Evolutionary conservation across 2,113 vertebrate genomes (phyloP).

Genomic region (Bubo bubo): DNA sequence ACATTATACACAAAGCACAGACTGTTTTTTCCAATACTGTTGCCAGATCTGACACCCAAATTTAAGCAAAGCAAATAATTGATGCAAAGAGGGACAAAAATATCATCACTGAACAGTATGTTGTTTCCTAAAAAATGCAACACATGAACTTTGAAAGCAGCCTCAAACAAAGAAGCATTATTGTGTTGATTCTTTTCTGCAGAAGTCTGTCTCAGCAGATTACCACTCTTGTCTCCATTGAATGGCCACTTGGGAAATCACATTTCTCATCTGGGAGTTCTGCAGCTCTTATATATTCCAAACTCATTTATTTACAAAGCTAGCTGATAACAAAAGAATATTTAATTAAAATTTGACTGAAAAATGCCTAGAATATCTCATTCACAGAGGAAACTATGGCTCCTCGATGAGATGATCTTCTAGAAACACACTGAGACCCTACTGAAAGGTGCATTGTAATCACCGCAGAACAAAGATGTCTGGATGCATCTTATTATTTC

Average conservation of each 20-base stretch:
- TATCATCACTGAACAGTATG: background rate
- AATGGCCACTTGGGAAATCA: background rate
- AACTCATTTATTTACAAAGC: background rate
- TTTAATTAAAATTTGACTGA: background rate
- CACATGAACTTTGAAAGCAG: background rate
- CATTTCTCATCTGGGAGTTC: background rate
- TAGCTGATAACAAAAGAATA: background rate
- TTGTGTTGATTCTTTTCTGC: background rate
- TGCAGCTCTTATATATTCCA: background rate
- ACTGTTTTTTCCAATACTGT: background rate
- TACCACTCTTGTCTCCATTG: background rate
- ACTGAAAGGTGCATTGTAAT: background rate
- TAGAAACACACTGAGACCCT: background rate
- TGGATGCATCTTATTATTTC: background rate
- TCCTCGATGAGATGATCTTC: background rate
- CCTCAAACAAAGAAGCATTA: background rate
- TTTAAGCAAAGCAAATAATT: background rate
- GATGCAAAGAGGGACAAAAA: background rate
- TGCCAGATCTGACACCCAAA: background rate
- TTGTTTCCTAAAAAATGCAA: background rate
- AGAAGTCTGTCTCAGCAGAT: background rate
- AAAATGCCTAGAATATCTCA: background rate
- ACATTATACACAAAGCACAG: background rate
- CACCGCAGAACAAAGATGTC: background rate
- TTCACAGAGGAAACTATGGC: background rate